Conservation (phyloP, 2,797 vertebrate species). For the Coregonus suidteri region DNA sequence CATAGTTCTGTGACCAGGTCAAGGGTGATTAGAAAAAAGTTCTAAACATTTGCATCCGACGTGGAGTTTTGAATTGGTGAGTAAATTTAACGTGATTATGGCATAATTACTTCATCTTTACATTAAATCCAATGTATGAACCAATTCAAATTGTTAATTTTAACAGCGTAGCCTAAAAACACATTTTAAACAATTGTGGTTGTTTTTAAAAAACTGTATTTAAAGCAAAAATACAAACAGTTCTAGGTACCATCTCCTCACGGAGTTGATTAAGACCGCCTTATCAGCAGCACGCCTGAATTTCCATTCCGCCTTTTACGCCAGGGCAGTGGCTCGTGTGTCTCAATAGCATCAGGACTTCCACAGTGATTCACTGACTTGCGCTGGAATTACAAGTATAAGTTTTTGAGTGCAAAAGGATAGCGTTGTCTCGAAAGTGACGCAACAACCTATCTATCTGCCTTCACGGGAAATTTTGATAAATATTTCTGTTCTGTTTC, state of each 20-base stretch:
- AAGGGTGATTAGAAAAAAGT: background rate
- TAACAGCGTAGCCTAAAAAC: background rate
- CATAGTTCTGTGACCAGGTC: background rate
- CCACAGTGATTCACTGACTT: constrained; percentile 52
- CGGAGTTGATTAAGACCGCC: constrained; percentile 52
- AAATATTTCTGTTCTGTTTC: constrained; percentile 7
- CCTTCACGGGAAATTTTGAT: constrained; percentile 2
- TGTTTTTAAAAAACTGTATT: background rate
- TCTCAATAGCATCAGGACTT: constrained; percentile 57
- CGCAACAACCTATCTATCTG: constrained; percentile 34
- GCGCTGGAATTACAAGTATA: constrained; percentile 51
- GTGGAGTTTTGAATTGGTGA: background rate
- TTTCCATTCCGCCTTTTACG: constrained; percentile 75
- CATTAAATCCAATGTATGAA: too few species aligned
- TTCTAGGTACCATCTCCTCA: constrained; percentile 55
- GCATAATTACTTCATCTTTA: background rate
- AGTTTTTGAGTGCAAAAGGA: constrained; percentile 51
- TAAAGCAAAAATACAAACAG: too few species aligned
- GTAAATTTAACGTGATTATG: too few species aligned
- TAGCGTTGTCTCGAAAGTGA: constrained; percentile 37
- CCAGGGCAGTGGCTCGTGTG: constrained; percentile 32
- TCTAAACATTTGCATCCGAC: background rate
- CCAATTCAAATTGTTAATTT: background rate
- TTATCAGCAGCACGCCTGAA: constrained; percentile 66
- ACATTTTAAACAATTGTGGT: background rate